phyloP scores from a whole-genome alignment of 2,888 invertebrate genomes.

The Phlogophora meticulosa region DNA sequence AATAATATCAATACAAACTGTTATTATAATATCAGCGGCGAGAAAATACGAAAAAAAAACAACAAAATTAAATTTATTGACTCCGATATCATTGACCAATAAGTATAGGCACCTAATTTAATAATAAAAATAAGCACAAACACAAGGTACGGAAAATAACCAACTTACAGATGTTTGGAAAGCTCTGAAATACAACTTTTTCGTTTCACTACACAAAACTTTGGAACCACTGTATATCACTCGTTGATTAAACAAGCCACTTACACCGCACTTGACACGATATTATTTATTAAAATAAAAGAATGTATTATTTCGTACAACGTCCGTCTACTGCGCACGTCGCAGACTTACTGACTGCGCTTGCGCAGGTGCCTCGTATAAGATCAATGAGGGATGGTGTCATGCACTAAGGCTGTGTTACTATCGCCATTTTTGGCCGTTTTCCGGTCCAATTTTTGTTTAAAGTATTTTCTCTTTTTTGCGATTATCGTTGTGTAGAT shows the following conservation, averaged over 20 bases:
- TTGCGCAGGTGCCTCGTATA: constrained; percentile 77
- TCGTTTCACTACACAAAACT: constrained; percentile 28
- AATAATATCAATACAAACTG: background rate
- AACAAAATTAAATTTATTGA: background rate
- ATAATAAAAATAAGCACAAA: constrained; percentile 13
- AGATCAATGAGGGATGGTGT: constrained; percentile 78
- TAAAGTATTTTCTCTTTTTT: constrained; percentile 8
- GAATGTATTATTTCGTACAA: constrained; percentile 10
- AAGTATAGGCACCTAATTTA: constrained; percentile 10
- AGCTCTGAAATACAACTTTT: background rate
- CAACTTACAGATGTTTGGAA: constrained; percentile 43
- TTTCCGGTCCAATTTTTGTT: constrained; percentile 53
- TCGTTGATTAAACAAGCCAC: constrained; percentile 9
- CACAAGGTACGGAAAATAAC: constrained; percentile 9
- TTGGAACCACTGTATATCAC: constrained; percentile 15
- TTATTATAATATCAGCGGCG: background rate
- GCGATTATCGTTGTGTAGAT: background rate
- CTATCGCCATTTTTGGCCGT: constrained; percentile 46
- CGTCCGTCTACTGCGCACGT: constrained; percentile 52
- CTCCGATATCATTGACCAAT: constrained; percentile 15
- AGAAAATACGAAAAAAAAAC: background rate
- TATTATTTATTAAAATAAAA: background rate
- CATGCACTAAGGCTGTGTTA: constrained; percentile 68
- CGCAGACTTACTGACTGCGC: constrained; percentile 75
- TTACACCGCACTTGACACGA: constrained; percentile 25